These are phyloP conservation scores for Lepus timidus DNA, from an alignment of 2,113 vertebrate genomes.

Conservation along the genomic window DNA sequence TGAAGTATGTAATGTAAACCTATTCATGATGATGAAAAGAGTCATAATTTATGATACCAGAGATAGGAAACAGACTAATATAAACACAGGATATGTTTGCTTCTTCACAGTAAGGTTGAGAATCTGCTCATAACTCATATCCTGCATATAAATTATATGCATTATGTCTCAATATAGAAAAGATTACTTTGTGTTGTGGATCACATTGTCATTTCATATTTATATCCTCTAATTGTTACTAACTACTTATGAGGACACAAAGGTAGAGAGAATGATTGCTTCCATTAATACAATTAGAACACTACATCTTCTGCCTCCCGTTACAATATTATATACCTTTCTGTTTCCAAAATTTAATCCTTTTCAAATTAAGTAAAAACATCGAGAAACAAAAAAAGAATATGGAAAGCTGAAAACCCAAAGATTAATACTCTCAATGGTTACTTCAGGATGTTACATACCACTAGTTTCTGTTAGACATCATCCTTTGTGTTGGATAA, in stretches of 20 bases:
- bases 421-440: conserved; percentile 50
- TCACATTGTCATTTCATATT: neutral
- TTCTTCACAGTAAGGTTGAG: neutral
- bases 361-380: conserved; percentile 32
- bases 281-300: neutral
- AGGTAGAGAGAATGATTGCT: neutral
- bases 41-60: neutral
- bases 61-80: neutral
- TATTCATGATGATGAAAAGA: neutral
- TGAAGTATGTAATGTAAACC: neutral
- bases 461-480: neutral
- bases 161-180: neutral
- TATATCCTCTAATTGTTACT: neutral
- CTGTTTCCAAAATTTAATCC: neutral
- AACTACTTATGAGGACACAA: neutral
- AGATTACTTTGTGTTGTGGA: neutral
- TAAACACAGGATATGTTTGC: neutral
- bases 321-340: neutral
- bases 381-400: conserved; percentile 2
- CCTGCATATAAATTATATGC: neutral
- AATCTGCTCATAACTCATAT: neutral
- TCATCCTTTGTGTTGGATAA: conserved; percentile 40
- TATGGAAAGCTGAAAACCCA: conserved; percentile 1
- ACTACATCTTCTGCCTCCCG: neutral
- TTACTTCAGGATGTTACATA: conserved; percentile 11